Evolutionary conservation across 2,888 invertebrate species (phyloP).

Genomic region (Eulithis testata): DNA sequence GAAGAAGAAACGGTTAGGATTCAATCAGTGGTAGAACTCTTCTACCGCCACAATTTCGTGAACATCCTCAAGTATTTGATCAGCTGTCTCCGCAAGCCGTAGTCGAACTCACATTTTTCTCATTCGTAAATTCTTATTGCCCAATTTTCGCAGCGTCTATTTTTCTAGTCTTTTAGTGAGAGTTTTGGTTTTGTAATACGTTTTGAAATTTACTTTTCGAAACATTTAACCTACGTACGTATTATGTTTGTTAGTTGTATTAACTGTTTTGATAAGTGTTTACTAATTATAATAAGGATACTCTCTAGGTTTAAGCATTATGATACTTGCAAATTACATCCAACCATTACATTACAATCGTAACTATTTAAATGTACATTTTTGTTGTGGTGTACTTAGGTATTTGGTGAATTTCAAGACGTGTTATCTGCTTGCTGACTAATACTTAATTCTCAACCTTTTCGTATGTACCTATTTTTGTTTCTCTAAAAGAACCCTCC

Average conservation of each 20-base stretch:
- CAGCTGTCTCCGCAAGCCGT: constrained; percentile 35
- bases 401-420: neutral
- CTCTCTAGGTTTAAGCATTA: neutral
- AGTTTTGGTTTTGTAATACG: constrained; percentile 5
- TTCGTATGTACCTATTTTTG: neutral
- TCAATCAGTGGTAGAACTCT: constrained; percentile 56
- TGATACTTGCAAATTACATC: neutral
- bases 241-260: neutral
- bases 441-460: neutral
- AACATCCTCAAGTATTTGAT: constrained; percentile 57
- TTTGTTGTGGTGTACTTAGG: neutral
- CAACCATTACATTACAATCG: neutral
- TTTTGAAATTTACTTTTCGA: neutral
- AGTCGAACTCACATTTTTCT: neutral
- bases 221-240: neutral
- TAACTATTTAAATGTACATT: neutral
- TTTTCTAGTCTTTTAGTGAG: constrained; percentile 20
- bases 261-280: neutral
- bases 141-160: constrained; percentile 11
- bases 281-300: neutral
- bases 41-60: constrained; percentile 57
- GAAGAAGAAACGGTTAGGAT: constrained; percentile 58
- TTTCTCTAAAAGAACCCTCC: neutral
- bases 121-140: neutral
- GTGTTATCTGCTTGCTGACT: neutral